Evolutionary conservation across 2,113 vertebrate species (phyloP).

Genomic region (Gnathonemus longibarbis): DNA sequence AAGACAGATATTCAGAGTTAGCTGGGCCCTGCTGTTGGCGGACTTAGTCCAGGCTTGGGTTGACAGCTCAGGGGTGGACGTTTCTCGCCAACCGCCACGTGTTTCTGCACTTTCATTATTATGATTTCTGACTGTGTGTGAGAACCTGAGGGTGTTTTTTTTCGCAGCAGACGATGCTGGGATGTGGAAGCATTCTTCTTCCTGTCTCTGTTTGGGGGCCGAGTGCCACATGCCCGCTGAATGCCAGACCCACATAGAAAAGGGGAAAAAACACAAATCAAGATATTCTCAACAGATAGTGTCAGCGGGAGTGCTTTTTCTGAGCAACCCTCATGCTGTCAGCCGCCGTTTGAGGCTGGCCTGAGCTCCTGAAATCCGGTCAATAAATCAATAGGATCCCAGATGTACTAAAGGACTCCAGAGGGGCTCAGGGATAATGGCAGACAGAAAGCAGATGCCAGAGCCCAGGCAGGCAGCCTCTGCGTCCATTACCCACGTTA

Average conservation of each 20-base stretch:
- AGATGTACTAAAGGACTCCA: neutral
- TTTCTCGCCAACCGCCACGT: neutral
- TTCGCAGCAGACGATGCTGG: neutral
- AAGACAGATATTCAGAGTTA: neutral
- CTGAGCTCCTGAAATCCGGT: neutral
- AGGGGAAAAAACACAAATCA: constrained; percentile 14
- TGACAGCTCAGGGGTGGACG: neutral
- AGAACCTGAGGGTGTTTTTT: neutral
- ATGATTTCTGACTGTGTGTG: neutral
- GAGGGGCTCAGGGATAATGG: neutral
- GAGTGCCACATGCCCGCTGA: constrained; percentile 34
- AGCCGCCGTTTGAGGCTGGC: neutral
- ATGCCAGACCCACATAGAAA: constrained; percentile 26
- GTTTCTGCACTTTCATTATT: neutral
- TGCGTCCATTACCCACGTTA: neutral
- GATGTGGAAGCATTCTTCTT: neutral
- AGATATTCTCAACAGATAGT: neutral
- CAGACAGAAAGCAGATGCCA: neutral
- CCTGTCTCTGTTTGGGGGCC: constrained; percentile 13
- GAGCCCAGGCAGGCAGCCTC: neutral
- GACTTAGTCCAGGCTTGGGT: neutral
- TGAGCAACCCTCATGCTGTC: neutral
- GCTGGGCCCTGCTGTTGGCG: neutral
- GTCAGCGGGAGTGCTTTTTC: neutral
- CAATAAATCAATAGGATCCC: neutral